Conservation (phyloP, 2,888 invertebrate genomes). For the Scotopteryx bipunctaria region DNA sequence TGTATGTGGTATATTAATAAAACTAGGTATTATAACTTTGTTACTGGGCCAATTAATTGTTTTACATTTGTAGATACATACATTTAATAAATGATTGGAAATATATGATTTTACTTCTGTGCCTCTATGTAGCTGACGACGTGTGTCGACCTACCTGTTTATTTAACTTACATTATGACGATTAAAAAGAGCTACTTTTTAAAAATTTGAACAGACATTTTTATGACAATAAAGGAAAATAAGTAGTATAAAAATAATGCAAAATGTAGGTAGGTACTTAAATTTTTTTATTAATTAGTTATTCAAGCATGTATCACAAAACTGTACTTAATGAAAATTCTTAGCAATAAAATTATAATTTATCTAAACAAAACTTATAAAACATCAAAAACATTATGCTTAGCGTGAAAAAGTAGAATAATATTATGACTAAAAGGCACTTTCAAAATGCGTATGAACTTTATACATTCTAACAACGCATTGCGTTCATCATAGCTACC, state of each 20-base stretch:
- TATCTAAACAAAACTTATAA: slow-evolving; percentile 10
- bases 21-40: slow-evolving; percentile 3
- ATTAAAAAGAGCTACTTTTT: no score
- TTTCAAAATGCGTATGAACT: slow-evolving; percentile 17
- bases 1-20: slow-evolving; percentile 1
- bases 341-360: slow-evolving; percentile 10
- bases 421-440: slow-evolving; percentile 26
- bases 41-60: slow-evolving; percentile 15
- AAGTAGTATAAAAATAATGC: no score
- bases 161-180: no score
- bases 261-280: background rate
- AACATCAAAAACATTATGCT: slow-evolving; percentile 20
- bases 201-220: no score
- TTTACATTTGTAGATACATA: slow-evolving; percentile 15
- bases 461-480: slow-evolving; percentile 5
- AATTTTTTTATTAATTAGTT: slow-evolving; percentile 16
- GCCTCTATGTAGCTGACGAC: no score
- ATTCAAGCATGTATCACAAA: slow-evolving; percentile 70
- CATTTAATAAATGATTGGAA: slow-evolving; percentile 18
- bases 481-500: slow-evolving; percentile 14
- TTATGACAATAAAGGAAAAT: no score
- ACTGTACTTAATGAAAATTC: slow-evolving; percentile 45
- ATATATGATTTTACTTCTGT: no score
- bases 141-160: no score
- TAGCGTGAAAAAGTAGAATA: slow-evolving; percentile 9